These are phyloP conservation scores for Ciconia maguari DNA, from an alignment of 2,113 vertebrate species.

Conservation along the genomic window DNA sequence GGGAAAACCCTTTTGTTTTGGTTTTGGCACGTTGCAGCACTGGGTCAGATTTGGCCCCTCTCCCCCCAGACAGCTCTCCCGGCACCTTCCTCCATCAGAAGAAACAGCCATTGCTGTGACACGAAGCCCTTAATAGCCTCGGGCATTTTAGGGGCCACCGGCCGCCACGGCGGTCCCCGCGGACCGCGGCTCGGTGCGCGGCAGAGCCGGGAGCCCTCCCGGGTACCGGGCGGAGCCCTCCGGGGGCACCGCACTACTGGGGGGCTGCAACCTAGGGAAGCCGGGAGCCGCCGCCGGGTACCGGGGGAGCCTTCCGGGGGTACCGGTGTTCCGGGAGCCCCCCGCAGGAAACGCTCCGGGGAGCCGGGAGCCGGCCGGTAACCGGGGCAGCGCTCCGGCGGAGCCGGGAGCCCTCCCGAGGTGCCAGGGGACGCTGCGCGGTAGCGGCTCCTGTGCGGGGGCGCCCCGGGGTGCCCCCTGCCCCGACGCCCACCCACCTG, in stretches of 20 bases:
- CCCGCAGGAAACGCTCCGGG: background rate
- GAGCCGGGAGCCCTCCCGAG: too few species aligned
- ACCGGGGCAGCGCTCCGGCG: too few species aligned
- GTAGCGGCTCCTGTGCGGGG: background rate
- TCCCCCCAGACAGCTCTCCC: background rate
- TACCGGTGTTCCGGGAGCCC: too few species aligned
- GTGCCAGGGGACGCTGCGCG: background rate
- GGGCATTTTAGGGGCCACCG: background rate
- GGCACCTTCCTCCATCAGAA: background rate
- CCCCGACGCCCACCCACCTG: background rate
- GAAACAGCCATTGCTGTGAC: accelerated
- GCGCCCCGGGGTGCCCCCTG: too few species aligned
- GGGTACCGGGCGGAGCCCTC: background rate
- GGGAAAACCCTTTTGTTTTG: background rate
- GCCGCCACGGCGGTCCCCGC: background rate
- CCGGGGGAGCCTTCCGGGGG: background rate
- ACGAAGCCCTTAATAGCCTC: too few species aligned
- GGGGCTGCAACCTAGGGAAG: background rate
- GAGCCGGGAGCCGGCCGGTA: background rate
- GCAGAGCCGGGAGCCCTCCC: background rate
- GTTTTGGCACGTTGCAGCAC: background rate
- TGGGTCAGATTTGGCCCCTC: background rate
- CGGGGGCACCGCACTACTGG: too few species aligned
- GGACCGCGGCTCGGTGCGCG: accelerated
- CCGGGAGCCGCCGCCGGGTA: background rate